phyloP scores from a whole-genome alignment of 37 sponge, comb jelly and placozoan genomes.

The Beroe forskalii region DNA sequence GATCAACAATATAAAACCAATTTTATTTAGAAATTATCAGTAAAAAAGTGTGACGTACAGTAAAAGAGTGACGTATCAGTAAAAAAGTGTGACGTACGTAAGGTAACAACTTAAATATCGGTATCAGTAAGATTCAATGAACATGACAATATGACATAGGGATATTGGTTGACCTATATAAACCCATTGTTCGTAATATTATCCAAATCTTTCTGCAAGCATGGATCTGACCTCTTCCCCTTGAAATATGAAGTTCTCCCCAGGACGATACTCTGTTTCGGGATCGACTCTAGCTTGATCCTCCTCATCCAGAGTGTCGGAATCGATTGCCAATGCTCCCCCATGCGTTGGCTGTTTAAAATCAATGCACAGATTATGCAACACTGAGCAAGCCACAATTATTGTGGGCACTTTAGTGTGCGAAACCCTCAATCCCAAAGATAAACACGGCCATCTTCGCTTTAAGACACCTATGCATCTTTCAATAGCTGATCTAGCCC shows the following conservation, averaged over 20 bases:
- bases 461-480: neutral
- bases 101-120: no score
- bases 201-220: neutral
- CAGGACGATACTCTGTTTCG: neutral
- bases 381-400: neutral
- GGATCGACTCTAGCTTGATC: neutral
- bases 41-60: no score
- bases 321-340: neutral
- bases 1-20: no score
- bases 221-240: neutral
- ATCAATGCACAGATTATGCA: neutral
- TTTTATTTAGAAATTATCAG: no score
- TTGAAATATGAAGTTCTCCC: neutral
- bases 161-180: no score
- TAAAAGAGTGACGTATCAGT: no score
- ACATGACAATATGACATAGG: no score
- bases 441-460: neutral
- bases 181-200: neutral
- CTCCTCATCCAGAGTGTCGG: neutral
- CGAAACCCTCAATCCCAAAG: neutral
- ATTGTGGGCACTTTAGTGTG: neutral
- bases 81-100: no score
- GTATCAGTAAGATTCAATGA: no score
- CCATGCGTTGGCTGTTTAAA: neutral
- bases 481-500: neutral